phyloP scores from a whole-genome alignment of 2,888 invertebrate species.

The Acanthosoma haemorrhoidale region DNA sequence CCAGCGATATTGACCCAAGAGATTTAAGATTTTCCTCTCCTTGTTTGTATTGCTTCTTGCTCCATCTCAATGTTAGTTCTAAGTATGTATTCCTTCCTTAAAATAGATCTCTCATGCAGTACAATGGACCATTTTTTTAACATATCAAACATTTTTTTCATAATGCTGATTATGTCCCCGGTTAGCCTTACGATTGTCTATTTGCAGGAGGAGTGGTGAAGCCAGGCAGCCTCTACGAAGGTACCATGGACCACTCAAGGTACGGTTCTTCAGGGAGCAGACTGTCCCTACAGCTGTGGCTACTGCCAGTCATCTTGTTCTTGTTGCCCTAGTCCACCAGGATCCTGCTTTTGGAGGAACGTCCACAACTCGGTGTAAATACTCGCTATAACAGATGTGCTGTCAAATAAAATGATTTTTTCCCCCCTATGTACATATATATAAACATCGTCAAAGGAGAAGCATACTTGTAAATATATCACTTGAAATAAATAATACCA shows the following conservation, averaged over 20 bases:
- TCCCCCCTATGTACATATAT: background rate
- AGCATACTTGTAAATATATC: too few relatives aligned
- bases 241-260: background rate
- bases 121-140: too few relatives aligned
- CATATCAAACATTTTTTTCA: too few relatives aligned
- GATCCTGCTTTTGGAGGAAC: background rate
- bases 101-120: too few relatives aligned
- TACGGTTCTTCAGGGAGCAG: background rate
- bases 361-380: background rate
- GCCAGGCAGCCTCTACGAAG: background rate
- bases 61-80: too few relatives aligned
- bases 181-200: too few relatives aligned
- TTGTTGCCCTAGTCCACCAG: background rate
- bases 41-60: too few relatives aligned
- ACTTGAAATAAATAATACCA: background rate
- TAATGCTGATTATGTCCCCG: too few relatives aligned
- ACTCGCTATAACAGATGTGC: background rate
- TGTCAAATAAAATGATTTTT: background rate
- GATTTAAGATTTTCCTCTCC: too few relatives aligned
- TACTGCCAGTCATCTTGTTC: background rate
- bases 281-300: background rate
- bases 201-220: background rate
- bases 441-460: background rate
- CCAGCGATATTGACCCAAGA: too few relatives aligned
- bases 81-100: too few relatives aligned